Base-by-base conservation (phyloP, 2,113 vertebrate species). In the Miniopterus natalensis region DNA sequence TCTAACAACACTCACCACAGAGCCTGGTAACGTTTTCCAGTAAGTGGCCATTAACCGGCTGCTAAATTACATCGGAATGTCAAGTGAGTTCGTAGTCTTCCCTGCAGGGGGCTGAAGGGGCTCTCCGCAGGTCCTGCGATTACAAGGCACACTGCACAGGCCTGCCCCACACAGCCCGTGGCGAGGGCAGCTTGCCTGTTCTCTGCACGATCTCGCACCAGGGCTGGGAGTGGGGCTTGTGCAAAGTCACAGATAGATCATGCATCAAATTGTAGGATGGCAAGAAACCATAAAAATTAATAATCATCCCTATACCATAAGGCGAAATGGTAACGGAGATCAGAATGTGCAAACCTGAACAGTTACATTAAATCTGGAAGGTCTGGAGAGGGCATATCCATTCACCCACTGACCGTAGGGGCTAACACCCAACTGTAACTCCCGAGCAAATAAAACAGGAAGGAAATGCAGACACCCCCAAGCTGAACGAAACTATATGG, bases 11-110 rank as follows among this genome's bases (percentile, higher is more conserved):
- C 88, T 97, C 78, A 90, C 83, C 6, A 1, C 83, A 88, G 25
- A 98, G 70, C 74, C 77, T 92, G 40, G 84, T 81, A 98, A 98
- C 53, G 42, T 75, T 96, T 80, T 97, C 89, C 73, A 74, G 96
- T 83, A 94, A 98, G 87, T 87, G 70, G 86, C 49, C 73, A 97
- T 97, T 96, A 97, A 96, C 73, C 74, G 1, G 49, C 57, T 68
- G 51, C 53, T 96, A 92, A 98, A 96, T 97, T 29, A 92, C 55
- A 95, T 88, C 31, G 81, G 96, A 90, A 96, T 31, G 71, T 85
- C 91, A 84, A 93, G 40, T 3, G 96, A 94, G 92, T 92, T 68
- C 84, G 31, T 88, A 77, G 79, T 93, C 85, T 94, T 84, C 78
- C 86, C 47, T 10, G 61, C 2, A 5, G 12, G 59, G 83, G 96